phyloP scores from a whole-genome alignment of 2,113 vertebrate species.

The Atherinomorus stipes region DNA sequence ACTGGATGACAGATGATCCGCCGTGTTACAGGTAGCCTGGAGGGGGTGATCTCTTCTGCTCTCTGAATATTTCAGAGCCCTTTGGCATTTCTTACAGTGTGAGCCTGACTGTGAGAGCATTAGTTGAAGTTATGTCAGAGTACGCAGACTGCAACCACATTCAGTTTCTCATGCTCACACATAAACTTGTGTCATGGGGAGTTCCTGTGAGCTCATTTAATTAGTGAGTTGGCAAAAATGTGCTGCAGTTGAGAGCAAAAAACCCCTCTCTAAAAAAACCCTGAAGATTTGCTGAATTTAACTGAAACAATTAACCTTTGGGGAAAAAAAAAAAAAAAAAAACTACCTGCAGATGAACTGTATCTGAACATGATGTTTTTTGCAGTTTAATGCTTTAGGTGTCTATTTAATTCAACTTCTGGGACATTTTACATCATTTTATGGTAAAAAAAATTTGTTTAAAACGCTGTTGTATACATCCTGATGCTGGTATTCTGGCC shows the following conservation, averaged over 20 bases:
- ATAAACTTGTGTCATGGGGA: slow-evolving; percentile 44
- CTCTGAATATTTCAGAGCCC: slow-evolving; percentile 75
- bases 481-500: too few species aligned
- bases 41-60: slow-evolving; percentile 66
- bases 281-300: too few species aligned
- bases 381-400: too few species aligned
- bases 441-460: too few species aligned
- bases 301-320: not conserved
- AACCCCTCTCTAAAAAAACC: too few species aligned
- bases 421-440: too few species aligned
- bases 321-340: too few species aligned
- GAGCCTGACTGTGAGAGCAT: slow-evolving; percentile 49
- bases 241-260: slow-evolving; percentile 4
- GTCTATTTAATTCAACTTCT: too few species aligned
- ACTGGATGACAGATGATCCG: slow-evolving; percentile 55
- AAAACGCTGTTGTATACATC: too few species aligned
- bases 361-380: too few species aligned
- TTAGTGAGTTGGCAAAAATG: slow-evolving; percentile 29
- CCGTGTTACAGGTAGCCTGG: slow-evolving; percentile 30
- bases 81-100: slow-evolving; percentile 68
- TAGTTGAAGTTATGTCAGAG: slow-evolving; percentile 41
- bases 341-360: too few species aligned
- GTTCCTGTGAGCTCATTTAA: slow-evolving; percentile 32
- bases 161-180: slow-evolving; percentile 26
- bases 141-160: not conserved